phyloP scores from a whole-genome alignment of 1,140 invertebrate species.

The Drosophila yakuba region DNA sequence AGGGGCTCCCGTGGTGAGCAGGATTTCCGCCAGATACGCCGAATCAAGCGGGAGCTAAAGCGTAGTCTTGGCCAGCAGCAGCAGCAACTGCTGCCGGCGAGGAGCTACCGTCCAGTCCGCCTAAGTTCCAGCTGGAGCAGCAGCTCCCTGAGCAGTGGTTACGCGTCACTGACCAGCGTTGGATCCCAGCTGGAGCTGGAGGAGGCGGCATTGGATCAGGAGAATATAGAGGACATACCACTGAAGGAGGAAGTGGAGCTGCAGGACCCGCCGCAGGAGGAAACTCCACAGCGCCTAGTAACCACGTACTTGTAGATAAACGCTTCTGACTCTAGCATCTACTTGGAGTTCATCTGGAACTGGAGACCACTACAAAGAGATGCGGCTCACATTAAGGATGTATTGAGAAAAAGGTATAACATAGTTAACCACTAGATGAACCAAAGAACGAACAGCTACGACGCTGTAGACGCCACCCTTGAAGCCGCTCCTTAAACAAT shows the following conservation, averaged over 20 bases:
- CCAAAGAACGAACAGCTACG: neutral
- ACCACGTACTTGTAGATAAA: slow-evolving; percentile 39
- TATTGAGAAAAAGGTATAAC: neutral
- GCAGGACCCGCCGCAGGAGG: neutral
- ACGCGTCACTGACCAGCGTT: slow-evolving; percentile 42
- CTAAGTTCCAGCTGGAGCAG: slow-evolving; percentile 47
- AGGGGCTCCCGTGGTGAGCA: slow-evolving; percentile 26
- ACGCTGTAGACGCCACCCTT: neutral
- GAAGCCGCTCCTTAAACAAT: slow-evolving; percentile 10
- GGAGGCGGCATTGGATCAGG: neutral
- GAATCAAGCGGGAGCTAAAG: slow-evolving; percentile 71
- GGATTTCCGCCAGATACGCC: slow-evolving; percentile 64
- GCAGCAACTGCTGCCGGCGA: slow-evolving; percentile 34
- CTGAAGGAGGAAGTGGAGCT: slow-evolving; percentile 2
- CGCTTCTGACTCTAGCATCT: slow-evolving; percentile 1
- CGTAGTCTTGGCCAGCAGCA: slow-evolving; percentile 69
- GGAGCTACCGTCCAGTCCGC: slow-evolving; percentile 33
- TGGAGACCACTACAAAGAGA: no score
- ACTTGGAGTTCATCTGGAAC: slow-evolving; percentile 22
- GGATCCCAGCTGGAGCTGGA: slow-evolving; percentile 27
- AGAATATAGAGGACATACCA: neutral
- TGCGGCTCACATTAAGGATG: neutral
- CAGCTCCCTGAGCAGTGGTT: slow-evolving; percentile 64
- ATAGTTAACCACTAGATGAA: slow-evolving; percentile 10
- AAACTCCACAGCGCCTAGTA: slow-evolving; percentile 16